Base-by-base conservation (phyloP, 2,113 vertebrate genomes). In the Garra rufa region DNA sequence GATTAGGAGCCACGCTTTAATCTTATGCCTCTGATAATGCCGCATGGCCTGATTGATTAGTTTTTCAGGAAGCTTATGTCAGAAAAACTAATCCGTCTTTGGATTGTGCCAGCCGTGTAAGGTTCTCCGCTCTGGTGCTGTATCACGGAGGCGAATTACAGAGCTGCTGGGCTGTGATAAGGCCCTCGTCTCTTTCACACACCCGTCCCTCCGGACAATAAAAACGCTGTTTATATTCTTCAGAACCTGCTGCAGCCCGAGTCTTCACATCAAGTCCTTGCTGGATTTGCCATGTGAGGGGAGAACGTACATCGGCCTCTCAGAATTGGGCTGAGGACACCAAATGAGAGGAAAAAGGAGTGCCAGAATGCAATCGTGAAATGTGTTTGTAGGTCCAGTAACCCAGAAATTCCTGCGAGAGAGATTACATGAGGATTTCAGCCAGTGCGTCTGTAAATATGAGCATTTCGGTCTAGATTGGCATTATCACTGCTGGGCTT, bases 91-190 rank as follows among this genome's bases (percentile, higher is more conserved):
- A 97, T 97, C 96, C 95, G 87, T 94, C 95, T 98, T 95, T 93
- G 95, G 95, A 94, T 96, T 97, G 96, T 97, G 95, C 93, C 96
- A 93, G 95, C 93, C 93, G 94, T 97, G 96, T 97, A 96, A 96
- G 95, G 95, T 95, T 96, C 95, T 93, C 93, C 91, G 90, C 95
- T 93, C 92, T 89, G 95, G 94, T 95, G 96, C 95, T 97, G 97
- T 97, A 96, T 97, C 95, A 95, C 92, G 90, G 95, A 94, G 93
- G 86, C 93, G 96, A 96, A 96, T 96, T 96, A 93, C 94, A 92
- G 95, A 95, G 95, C 97, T 98, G 98, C 96, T 96, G 94, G 87
- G 91, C 91, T 91, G 95, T 92, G 97, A 99, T 99, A 99, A 99
- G 97, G 92, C 92, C 89, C 94, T 84, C 93, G 84, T 92, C 92